These are phyloP conservation scores for Trichopoda pennipes DNA, from an alignment of 2,888 invertebrate species.

Conservation along the genomic window DNA sequence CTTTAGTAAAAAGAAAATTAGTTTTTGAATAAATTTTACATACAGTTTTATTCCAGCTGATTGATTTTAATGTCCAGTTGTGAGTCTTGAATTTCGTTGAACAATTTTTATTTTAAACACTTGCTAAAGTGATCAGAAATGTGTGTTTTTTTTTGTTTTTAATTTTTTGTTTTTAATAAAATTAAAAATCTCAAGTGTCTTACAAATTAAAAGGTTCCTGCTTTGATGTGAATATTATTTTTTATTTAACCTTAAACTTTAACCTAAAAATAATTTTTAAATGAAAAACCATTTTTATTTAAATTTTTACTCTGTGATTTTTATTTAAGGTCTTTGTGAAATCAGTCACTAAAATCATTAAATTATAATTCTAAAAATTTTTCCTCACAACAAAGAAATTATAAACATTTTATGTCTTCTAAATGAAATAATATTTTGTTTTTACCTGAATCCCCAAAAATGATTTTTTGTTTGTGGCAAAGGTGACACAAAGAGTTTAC, in stretches of 20 bases:
- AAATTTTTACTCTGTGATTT: not conserved
- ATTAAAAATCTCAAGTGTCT: conserved; percentile 24
- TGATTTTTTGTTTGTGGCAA: not conserved
- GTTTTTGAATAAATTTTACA: not conserved
- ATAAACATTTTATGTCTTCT: too few relatives aligned
- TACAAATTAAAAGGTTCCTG: not conserved
- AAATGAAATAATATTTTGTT: too few relatives aligned
- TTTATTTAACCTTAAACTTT: not conserved
- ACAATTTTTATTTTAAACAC: not conserved
- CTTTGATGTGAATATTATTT: conserved; percentile 16
- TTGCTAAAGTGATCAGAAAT: conserved; percentile 4
- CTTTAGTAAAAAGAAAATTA: not conserved
- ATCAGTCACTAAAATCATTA: too few relatives aligned
- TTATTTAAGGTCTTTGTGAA: not conserved
- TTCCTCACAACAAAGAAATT: too few relatives aligned
- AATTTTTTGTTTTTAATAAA: not conserved
- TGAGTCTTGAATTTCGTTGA: too few relatives aligned
- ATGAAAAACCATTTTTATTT: not conserved
- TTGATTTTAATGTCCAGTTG: not conserved
- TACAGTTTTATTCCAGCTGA: not conserved
- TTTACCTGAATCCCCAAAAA: too few relatives aligned
- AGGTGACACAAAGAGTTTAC: not conserved
- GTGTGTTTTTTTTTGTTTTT: not conserved
- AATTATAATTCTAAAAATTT: too few relatives aligned
- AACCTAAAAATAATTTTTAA: not conserved